phyloP scores from a whole-genome alignment of 2,113 vertebrate species.

The Cheirogaleus medius region DNA sequence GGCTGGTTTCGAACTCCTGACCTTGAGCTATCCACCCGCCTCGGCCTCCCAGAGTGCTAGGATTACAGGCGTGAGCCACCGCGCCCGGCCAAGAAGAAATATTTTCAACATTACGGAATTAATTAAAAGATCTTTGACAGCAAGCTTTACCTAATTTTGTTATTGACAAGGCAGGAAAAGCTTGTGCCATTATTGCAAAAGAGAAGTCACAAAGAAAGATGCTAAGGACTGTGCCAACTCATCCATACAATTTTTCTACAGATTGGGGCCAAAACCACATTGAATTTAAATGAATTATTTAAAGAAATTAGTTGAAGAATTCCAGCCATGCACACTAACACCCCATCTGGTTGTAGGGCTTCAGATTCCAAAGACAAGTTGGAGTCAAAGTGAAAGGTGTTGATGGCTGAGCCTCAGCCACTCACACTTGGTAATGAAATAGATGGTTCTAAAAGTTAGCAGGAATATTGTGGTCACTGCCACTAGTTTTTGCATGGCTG shows the following conservation, averaged over 20 bases:
- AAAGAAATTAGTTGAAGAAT: conserved; percentile 96
- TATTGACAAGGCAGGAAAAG: conserved; percentile 94
- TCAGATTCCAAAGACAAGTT: conserved; percentile 91
- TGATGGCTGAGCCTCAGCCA: conserved; percentile 84
- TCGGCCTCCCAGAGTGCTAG: no score
- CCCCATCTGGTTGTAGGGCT: conserved; percentile 85
- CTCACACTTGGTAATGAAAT: conserved; percentile 75
- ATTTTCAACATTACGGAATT: conserved; percentile 94
- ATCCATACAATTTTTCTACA: conserved; percentile 95
- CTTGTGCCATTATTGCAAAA: conserved; percentile 93
- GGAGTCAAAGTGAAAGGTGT: conserved; percentile 89
- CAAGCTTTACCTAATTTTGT: conserved; percentile 95
- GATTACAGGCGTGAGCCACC: no score
- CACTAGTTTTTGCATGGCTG: conserved; percentile 76
- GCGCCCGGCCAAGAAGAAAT: conserved; percentile 98
- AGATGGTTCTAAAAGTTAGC: conserved; percentile 77
- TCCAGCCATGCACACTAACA: conserved; percentile 86
- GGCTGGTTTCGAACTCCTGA: no score
- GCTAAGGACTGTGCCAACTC: conserved; percentile 95
- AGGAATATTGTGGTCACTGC: conserved; percentile 72
- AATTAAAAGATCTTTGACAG: conserved; percentile 94
- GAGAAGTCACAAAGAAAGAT: conserved; percentile 94
- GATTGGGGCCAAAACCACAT: conserved; percentile 94
- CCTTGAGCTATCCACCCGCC: no score
- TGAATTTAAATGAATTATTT: conserved; percentile 97